phyloP scores from a whole-genome alignment of 2,888 invertebrate genomes.

The Cataglyphis altisquamis region DNA sequence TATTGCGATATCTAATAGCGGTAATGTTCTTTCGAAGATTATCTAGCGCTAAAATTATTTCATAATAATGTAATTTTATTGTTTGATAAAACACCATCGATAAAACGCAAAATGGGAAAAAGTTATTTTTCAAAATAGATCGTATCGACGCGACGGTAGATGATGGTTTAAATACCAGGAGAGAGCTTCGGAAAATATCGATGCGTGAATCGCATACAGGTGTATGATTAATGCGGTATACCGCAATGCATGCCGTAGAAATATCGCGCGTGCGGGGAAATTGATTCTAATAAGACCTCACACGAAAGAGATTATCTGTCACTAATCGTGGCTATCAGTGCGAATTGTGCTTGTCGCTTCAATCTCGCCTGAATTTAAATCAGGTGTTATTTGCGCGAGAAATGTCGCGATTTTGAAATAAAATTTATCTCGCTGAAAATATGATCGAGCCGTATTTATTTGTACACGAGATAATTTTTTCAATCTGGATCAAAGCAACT shows the following conservation, averaged over 20 bases:
- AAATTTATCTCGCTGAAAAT: not conserved
- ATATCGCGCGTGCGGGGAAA: slow-evolving; percentile 30
- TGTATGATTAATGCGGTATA: slow-evolving; percentile 43
- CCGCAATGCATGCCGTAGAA: slow-evolving; percentile 18
- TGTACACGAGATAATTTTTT: not conserved
- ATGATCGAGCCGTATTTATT: not conserved
- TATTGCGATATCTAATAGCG: too few species aligned
- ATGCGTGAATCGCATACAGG: slow-evolving; percentile 15
- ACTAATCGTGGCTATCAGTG: slow-evolving; percentile 16
- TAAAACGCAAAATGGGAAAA: too few species aligned
- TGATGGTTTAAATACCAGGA: slow-evolving; percentile 28
- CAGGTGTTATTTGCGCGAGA: slow-evolving; percentile 38
- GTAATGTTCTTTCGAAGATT: too few species aligned
- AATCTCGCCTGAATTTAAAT: slow-evolving; percentile 40
- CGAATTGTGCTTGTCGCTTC: slow-evolving; percentile 14
- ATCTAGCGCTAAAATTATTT: too few species aligned
- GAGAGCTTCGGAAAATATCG: slow-evolving; percentile 12
- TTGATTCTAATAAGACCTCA: slow-evolving; percentile 50
- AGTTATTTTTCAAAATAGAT: not conserved
- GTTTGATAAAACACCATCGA: too few species aligned
- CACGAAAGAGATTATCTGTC: not conserved
- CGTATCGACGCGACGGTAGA: slow-evolving; percentile 17
- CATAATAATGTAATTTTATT: too few species aligned
- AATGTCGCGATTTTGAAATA: slow-evolving; percentile 20
- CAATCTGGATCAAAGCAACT: slow-evolving; percentile 22